Evolutionary conservation across 2,113 vertebrate species (phyloP).

Genomic region (Podarcis muralis): DNA sequence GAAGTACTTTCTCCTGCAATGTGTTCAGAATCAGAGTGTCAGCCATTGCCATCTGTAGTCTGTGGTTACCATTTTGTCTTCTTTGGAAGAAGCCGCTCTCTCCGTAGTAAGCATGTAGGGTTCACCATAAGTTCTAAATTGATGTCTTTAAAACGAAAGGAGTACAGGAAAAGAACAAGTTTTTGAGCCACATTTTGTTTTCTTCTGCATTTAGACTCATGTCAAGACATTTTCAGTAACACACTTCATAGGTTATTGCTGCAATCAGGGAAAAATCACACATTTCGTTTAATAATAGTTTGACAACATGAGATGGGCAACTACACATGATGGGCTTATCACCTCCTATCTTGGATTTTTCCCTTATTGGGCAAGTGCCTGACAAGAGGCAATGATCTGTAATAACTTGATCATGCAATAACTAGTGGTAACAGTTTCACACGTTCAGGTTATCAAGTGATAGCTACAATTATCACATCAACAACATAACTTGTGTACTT

Average conservation of each 20-base stretch:
- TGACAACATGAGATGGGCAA: not conserved
- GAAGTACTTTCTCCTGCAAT: not conserved
- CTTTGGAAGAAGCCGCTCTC: not conserved
- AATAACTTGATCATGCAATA: conserved; percentile 18
- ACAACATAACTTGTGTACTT: conserved; percentile 10
- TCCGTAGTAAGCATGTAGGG: not conserved
- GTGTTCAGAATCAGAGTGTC: not conserved
- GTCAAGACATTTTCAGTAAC: conserved; percentile 4
- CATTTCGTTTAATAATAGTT: conserved; percentile 24
- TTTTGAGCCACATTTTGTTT: not conserved
- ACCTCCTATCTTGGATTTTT: not conserved
- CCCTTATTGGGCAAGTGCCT: conserved; percentile 6
- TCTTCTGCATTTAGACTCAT: conserved; percentile 8
- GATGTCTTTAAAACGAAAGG: conserved; percentile 5
- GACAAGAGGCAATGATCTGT: conserved; percentile 13
- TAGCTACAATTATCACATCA: conserved; percentile 19
- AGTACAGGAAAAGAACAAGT: conserved; percentile 10
- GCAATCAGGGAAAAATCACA: conserved; percentile 16
- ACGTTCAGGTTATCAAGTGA: conserved; percentile 7
- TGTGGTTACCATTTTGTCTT: not conserved
- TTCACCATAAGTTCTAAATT: not conserved
- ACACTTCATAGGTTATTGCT: conserved; percentile 5
- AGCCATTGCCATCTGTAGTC: not conserved
- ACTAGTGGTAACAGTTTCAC: conserved; percentile 47
- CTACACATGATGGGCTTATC: not conserved